These are phyloP conservation scores for Heteractis magnifica DNA, from an alignment of 92 coral and sea anemone genomes.

Conservation along the genomic window DNA sequence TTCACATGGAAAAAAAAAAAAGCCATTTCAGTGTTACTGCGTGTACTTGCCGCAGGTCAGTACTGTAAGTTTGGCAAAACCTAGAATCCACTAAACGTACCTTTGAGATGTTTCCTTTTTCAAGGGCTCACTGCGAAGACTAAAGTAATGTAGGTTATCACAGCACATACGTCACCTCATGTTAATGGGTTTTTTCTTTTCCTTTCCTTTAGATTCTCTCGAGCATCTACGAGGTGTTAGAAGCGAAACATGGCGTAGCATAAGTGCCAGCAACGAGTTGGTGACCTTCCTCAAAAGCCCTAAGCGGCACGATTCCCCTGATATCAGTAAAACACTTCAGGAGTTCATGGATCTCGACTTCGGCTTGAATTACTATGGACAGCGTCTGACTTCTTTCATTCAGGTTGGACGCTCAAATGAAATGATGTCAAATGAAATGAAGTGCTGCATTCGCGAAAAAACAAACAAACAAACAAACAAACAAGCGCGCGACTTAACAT, in stretches of 20 bases:
- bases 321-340: background rate
- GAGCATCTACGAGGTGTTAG: background rate
- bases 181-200: background rate
- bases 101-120: too few species aligned
- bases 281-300: background rate
- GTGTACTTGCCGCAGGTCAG: too few species aligned
- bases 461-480: too few species aligned
- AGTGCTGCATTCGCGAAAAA: background rate
- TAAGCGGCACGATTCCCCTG: background rate
- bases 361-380: background rate
- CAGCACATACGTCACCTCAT: background rate
- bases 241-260: background rate
- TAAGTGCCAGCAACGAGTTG: background rate
- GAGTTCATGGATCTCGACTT: background rate
- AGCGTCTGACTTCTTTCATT: background rate
- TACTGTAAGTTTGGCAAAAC: too few species aligned
- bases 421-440: too few species aligned
- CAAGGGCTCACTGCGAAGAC: background rate
- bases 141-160: background rate
- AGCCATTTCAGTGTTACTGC: too few species aligned
- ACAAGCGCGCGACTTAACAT: background rate
- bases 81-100: too few species aligned
- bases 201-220: background rate
- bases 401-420: background rate
- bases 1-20: too few species aligned